Evolutionary conservation across 2,888 invertebrate species (phyloP), one percentile per base, ranked within the genome.

Genomic region (Limnephilus marmoratus): DNA sequence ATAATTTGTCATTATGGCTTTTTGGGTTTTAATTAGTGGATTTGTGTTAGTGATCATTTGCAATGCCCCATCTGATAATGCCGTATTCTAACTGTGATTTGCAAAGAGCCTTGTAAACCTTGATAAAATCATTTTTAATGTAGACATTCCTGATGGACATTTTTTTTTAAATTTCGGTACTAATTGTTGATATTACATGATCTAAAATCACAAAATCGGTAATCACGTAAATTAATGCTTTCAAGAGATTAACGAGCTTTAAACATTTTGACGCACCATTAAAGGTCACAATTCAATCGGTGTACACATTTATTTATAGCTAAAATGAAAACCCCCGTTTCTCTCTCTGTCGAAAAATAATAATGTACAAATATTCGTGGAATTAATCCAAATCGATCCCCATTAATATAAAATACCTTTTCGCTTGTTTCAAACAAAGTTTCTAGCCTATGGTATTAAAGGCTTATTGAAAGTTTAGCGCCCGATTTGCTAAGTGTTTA

Each of bases 401-500:
- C 68, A 68, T 68, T 68, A 24, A 68, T 68, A n/a, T 68, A 68
- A 68, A 53, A 68, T 68, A 68, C 24, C 68, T 24, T 68, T 68
- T 24, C 68, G 5, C 15, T 31, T 82, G 82, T 82, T 82, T 82
- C 13, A 85, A 85, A 85, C 85, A 85, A 85, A 85, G 34, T 85
- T 85, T 41, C n/a, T n/a, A 18, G 41, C 24, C 85, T 41, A 18
- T n/a, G 15, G 41, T 11, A 41, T 41, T 85, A 85, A 85, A n/a
- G 45, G 85, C 31, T 85, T 85, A 85, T 45, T n/a, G 85, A 11
- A 85, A 85, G 34, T 85, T 85, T 24, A 85, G 24, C 85, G n/a
- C n/a, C 37, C 34, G 85, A 85, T 85, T 85, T 85, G 82, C 18
- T 82, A 41, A 34, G 85, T 41, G 85, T 85, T 85, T 85, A 37